phyloP scores from a whole-genome alignment of 2,113 vertebrate species.

The Lophotis ruficrista region DNA sequence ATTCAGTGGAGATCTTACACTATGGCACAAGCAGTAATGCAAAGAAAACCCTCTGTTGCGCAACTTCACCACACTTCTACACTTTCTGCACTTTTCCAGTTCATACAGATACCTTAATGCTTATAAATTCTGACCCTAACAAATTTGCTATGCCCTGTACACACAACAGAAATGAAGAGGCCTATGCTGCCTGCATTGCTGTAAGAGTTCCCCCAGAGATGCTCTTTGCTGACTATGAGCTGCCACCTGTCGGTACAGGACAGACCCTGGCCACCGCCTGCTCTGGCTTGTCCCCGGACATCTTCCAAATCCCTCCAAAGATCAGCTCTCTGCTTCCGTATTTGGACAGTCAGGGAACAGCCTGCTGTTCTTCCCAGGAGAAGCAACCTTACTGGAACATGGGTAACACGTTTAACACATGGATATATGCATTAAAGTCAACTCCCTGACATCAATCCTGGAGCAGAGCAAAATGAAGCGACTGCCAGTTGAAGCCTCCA shows the following conservation, averaged over 20 bases:
- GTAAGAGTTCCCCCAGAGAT: neutral
- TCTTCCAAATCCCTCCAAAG: neutral
- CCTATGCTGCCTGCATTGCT: neutral
- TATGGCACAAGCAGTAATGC: neutral
- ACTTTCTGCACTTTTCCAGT: neutral
- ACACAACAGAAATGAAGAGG: neutral
- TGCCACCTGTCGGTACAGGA: constrained; percentile 24
- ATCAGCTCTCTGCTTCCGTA: neutral
- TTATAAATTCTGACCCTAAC: neutral
- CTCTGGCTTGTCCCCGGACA: neutral
- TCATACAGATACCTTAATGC: neutral
- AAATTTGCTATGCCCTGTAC: neutral
- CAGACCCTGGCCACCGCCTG: fast-evolving
- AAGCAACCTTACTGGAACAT: neutral
- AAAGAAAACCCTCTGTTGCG: neutral
- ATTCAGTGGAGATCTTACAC: neutral
- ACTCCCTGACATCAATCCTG: neutral
- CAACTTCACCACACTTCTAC: neutral
- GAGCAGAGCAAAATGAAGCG: neutral
- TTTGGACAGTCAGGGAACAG: neutral
- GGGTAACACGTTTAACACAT: neutral
- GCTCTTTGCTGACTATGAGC: neutral
- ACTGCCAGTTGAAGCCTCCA: neutral
- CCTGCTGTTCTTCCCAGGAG: neutral
- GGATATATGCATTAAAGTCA: neutral